Conservation (phyloP, 2,888 invertebrate genomes). For the Nineta flava region DNA sequence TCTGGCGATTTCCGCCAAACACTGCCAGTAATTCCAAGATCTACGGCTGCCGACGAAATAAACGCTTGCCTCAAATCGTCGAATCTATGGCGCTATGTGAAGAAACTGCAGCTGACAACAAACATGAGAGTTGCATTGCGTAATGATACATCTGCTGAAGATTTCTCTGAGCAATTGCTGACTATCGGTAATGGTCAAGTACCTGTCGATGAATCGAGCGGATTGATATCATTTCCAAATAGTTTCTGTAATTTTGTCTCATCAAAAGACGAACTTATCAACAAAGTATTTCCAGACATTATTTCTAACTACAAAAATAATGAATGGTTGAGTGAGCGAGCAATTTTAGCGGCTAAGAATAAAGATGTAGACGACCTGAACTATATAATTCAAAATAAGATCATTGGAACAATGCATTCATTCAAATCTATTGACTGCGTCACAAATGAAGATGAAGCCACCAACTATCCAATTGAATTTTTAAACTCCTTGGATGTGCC, state of each 20-base stretch:
- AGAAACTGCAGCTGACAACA: slow-evolving; percentile 9
- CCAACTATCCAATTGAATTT: no score
- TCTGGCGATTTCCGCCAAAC: no score
- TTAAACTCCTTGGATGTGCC: no score
- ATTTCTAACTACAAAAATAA: slow-evolving; percentile 10
- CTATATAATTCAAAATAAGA: no score
- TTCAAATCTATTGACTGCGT: no score
- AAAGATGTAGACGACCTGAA: neutral
- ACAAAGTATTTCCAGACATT: slow-evolving; percentile 18
- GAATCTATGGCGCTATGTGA: slow-evolving; percentile 10
- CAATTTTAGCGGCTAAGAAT: neutral
- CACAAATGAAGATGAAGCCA: no score
- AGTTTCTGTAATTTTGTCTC: slow-evolving; percentile 20
- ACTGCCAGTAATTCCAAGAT: slow-evolving; percentile 12
- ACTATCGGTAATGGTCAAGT: slow-evolving; percentile 20
- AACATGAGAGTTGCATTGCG: slow-evolving; percentile 11
- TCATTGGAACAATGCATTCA: no score
- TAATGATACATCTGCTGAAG: slow-evolving; percentile 6
- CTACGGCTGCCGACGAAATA: slow-evolving; percentile 10
- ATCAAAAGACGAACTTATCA: no score
- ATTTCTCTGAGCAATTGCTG: slow-evolving; percentile 15
- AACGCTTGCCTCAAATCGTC: no score
- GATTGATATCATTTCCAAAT: slow-evolving; percentile 19
- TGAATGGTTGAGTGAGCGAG: neutral
- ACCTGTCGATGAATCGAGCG: slow-evolving; percentile 17